Evolutionary conservation across 2,888 invertebrate genomes (phyloP).

Genomic region (Carabus problematicus): DNA sequence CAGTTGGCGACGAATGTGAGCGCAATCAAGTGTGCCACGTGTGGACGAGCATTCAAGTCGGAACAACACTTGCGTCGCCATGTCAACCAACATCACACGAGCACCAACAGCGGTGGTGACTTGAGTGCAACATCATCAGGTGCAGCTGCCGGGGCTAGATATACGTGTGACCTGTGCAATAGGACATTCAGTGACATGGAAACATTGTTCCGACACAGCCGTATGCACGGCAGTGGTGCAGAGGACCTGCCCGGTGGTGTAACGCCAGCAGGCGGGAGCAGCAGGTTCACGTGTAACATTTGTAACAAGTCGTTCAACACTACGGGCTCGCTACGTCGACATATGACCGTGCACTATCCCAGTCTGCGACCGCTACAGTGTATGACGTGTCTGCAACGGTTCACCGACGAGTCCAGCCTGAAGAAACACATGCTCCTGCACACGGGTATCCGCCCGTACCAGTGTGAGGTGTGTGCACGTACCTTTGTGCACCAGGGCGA

Average conservation of each 20-base stretch:
- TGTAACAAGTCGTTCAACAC: constrained; percentile 60
- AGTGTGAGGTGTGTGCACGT: constrained; percentile 59
- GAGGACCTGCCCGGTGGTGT: constrained; percentile 58
- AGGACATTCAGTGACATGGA: constrained; percentile 58
- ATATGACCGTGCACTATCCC: constrained; percentile 58
- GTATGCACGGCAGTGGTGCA: constrained; percentile 57
- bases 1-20: constrained; percentile 22
- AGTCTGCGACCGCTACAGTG: constrained; percentile 58
- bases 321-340: constrained; percentile 57
- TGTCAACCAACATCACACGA: constrained; percentile 45
- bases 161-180: constrained; percentile 48
- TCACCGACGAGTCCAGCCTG: constrained; percentile 57
- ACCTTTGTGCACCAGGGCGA: constrained; percentile 57
- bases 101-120: background rate
- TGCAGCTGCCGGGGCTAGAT: constrained; percentile 24
- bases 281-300: constrained; percentile 51
- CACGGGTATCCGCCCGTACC: constrained; percentile 49
- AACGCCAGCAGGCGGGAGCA: constrained; percentile 20
- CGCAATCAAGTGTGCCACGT: constrained; percentile 46
- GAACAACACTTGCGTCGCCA: constrained; percentile 46
- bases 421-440: constrained; percentile 60
- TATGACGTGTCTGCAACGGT: constrained; percentile 58
- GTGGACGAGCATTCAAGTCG: constrained; percentile 47
- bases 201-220: constrained; percentile 58
- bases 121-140: background rate